These are phyloP conservation scores for Ovibos moschatus DNA, from an alignment of 2,113 vertebrate genomes.

Conservation along the genomic window DNA sequence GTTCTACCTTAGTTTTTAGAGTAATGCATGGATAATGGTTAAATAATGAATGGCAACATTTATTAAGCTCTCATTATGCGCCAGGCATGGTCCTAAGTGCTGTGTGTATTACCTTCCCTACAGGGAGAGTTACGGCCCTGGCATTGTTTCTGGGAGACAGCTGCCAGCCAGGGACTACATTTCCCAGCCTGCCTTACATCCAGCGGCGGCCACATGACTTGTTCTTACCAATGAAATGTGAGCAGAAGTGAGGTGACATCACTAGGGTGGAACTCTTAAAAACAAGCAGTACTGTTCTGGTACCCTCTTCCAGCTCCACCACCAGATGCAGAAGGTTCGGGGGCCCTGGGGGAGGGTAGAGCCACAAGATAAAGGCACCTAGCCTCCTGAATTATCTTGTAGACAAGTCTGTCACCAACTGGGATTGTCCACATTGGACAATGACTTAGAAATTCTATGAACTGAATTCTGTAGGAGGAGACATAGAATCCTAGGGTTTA, in stretches of 20 bases:
- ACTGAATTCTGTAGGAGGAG: background rate
- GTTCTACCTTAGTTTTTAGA: background rate
- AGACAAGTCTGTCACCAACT: background rate
- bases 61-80: background rate
- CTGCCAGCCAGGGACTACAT: background rate
- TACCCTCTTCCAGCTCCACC: background rate
- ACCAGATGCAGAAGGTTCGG: background rate
- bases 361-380: background rate
- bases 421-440: background rate
- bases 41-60: background rate
- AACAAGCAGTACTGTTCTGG: background rate
- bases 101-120: rapidly evolving
- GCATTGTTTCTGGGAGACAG: background rate
- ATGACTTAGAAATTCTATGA: background rate
- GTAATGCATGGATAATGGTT: background rate
- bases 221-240: background rate
- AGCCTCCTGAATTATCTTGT: background rate
- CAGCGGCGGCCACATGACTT: rapidly evolving
- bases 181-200: background rate
- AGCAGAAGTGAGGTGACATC: background rate
- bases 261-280: background rate
- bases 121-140: rapidly evolving
- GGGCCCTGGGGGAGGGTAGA: background rate
- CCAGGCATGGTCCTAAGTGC: background rate
- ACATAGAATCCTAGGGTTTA: background rate